Evolutionary conservation across 2,888 invertebrate genomes (phyloP).

Genomic region (Heliothis peltigera): DNA sequence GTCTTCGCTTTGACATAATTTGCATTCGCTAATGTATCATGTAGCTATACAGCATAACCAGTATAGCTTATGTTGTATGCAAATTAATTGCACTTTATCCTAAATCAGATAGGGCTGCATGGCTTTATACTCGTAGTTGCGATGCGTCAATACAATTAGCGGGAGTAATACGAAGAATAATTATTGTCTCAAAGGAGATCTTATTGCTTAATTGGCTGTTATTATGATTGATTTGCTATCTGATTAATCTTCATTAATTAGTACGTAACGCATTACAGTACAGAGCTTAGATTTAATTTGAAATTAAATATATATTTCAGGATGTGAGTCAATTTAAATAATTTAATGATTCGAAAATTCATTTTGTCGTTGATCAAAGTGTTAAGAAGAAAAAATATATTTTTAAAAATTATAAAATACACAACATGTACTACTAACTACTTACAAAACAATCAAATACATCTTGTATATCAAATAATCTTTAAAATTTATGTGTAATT

Average conservation of each 20-base stretch:
- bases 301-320: too few relatives aligned
- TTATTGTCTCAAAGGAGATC: conserved; percentile 20
- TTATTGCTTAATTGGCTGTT: conserved; percentile 11
- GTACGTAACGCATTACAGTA: too few relatives aligned
- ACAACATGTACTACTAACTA: too few relatives aligned
- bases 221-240: neutral
- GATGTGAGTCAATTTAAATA: too few relatives aligned
- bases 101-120: conserved; percentile 41
- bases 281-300: too few relatives aligned
- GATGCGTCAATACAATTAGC: conserved; percentile 25
- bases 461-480: too few relatives aligned
- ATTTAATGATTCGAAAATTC: too few relatives aligned
- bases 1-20: conserved; percentile 72
- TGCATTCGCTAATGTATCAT: conserved; percentile 72
- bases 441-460: too few relatives aligned
- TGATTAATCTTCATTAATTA: neutral
- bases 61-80: conserved; percentile 45
- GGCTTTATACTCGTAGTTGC: conserved; percentile 8
- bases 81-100: conserved; percentile 63
- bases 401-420: too few relatives aligned
- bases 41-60: conserved; percentile 32
- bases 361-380: too few relatives aligned
- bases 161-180: conserved; percentile 16
- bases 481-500: too few relatives aligned
- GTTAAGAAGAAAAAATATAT: too few relatives aligned